Base-by-base conservation (phyloP, 2,888 invertebrate species). In the Archips xylosteana region DNA sequence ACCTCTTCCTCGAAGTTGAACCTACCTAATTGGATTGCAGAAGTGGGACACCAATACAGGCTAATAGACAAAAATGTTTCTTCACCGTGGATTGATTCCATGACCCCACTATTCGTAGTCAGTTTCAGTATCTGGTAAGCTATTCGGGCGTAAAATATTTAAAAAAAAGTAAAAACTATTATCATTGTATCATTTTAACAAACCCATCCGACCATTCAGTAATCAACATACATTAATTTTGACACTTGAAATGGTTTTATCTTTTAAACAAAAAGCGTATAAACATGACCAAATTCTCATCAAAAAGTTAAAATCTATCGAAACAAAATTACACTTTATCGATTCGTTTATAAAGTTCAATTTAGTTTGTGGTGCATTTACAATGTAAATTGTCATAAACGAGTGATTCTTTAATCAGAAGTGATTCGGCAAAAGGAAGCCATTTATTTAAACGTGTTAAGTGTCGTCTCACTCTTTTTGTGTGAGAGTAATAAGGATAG, bases 401-500 rank as follows among this genome's bases (percentile, higher is more conserved):
- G 42, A 69, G 23, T 63, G 59, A 68, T 68, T 68, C 61, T 36
- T 10, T 74, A 75, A 77, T 73, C 76, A 77, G 78, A 78, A 74
- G 71, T 69, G 75, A 78, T 75, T 75, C 76, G 69, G 72, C 76
- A 75, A 73, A 73, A 85, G 88, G 87, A 91, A 89, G 86, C 85
- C 77, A 89, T 90, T 83, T 80, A 83, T 87, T 78, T 78, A 67
- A 76, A 74, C 79, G 77, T 71, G 68, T 73, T 61, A 70, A 77
- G 75, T 75, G 61, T 36, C 49, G 47, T 83, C 81, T 75, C 75
- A 84, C 80, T 87, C 83, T 74, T 80, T 80, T 78, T 80, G 75
- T 68, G 66, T 63, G 76, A 45, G 63, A 76, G 78, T 75, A 83
- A 85, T 76, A 82, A 82, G 82, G 88, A 89, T 71, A 76, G 82